These are phyloP conservation scores for Leptarthrus brevirostris DNA, from an alignment of 2,888 invertebrate species.

Conservation along the genomic window DNA sequence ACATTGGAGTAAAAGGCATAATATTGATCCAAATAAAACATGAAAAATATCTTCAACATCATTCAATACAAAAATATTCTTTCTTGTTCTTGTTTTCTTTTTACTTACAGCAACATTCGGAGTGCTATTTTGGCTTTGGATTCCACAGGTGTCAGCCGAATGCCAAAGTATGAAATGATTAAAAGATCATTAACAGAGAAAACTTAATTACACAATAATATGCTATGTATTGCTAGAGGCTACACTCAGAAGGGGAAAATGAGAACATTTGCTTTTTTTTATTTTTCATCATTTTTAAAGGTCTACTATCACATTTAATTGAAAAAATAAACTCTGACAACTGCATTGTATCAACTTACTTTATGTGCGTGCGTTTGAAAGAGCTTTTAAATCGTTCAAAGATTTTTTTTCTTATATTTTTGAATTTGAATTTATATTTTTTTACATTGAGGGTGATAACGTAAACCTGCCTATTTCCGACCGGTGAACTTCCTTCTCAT, in stretches of 20 bases:
- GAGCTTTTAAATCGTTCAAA: no score
- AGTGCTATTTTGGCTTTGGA: slow-evolving; percentile 67
- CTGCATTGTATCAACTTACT: no score
- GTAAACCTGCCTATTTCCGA: no score
- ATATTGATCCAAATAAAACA: slow-evolving; percentile 7
- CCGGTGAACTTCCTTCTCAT: no score
- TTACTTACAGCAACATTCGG: slow-evolving; percentile 67
- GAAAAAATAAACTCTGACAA: no score
- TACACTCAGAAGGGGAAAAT: slow-evolving; percentile 46
- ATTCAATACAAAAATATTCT: slow-evolving; percentile 57
- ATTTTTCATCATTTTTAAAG: not conserved
- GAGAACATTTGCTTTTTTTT: slow-evolving; percentile 1
- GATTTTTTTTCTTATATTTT: no score
- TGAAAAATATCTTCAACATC: slow-evolving; percentile 21
- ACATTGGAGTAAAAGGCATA: not conserved
- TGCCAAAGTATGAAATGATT: slow-evolving; percentile 71
- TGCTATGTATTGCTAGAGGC: slow-evolving; percentile 12
- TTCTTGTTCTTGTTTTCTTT: slow-evolving; percentile 59
- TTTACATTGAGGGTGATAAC: no score
- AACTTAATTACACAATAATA: slow-evolving; percentile 53
- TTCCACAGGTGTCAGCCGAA: slow-evolving; percentile 70
- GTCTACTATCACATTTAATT: no score
- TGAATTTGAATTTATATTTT: no score
- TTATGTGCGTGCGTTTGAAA: no score
- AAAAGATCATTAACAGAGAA: slow-evolving; percentile 55